These are phyloP conservation scores for Micrasema minimum DNA, from an alignment of 1,140 invertebrate species.

Conservation along the genomic window DNA sequence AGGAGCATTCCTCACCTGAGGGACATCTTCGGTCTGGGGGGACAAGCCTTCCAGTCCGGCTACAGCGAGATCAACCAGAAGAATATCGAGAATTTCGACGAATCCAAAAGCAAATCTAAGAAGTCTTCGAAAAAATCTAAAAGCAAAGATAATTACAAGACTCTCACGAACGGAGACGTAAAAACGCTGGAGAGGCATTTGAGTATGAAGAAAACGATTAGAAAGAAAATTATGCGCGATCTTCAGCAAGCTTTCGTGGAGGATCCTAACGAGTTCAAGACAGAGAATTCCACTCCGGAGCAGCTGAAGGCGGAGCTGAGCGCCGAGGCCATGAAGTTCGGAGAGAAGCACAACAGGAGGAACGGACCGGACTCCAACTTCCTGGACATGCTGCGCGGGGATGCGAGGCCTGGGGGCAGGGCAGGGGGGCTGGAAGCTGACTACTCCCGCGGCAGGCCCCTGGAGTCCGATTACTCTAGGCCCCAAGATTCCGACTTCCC, in stretches of 20 bases:
- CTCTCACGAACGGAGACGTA: conserved; percentile 74
- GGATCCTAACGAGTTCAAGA: conserved; percentile 77
- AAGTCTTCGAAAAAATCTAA: conserved; percentile 69
- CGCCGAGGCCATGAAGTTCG: conserved; percentile 74
- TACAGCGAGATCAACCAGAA: conserved; percentile 47
- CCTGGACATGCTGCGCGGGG: conserved; percentile 75
- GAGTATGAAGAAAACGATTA: conserved; percentile 88
- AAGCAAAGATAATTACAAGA: conserved; percentile 73
- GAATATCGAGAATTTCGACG: conserved; percentile 57
- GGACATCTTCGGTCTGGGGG: conserved; percentile 74
- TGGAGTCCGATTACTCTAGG: too few species aligned
- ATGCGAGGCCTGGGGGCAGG: conserved; percentile 68
- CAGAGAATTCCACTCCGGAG: conserved; percentile 74
- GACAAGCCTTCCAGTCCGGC: conserved; percentile 55
- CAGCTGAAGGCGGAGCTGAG: conserved; percentile 75
- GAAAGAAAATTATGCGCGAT: conserved; percentile 87
- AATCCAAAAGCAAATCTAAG: conserved; percentile 66
- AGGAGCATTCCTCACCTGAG: conserved; percentile 75
- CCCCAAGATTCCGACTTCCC: conserved; percentile 57
- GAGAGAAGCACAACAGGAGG: conserved; percentile 70
- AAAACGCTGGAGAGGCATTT: conserved; percentile 83
- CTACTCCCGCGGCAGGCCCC: conserved; percentile 56
- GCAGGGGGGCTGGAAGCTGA: conserved; percentile 61
- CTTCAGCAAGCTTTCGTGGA: conserved; percentile 81
- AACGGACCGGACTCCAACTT: conserved; percentile 74